Percentiles rank a stretch among this genome's conserved stretches.
Evolutionary conservation across 1,140 invertebrate species (phyloP).

Genomic region (Neodiprion pinetum): DNA sequence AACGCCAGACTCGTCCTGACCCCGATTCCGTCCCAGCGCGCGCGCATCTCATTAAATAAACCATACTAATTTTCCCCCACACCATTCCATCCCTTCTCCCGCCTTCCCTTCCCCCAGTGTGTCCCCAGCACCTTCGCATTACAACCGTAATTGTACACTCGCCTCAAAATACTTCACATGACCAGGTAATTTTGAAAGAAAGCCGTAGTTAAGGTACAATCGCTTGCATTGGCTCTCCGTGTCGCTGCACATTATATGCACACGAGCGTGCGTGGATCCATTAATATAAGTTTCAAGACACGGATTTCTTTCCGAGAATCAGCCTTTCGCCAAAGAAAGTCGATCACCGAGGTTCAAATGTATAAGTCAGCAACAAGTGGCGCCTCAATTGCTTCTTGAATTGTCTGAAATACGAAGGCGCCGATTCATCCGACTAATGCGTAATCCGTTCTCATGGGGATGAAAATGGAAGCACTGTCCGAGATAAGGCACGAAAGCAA

Average conservation of each 20-base stretch:
- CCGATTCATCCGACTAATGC: too few relatives aligned
- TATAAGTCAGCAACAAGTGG: too few relatives aligned
- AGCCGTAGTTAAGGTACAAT: too few relatives aligned
- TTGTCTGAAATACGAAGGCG: too few relatives aligned
- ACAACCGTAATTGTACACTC: background rate
- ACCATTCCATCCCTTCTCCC: background rate
- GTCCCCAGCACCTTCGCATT: background rate
- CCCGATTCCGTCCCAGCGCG: slow-evolving; percentile 40
- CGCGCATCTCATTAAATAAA: slow-evolving; percentile 22
- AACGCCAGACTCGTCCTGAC: slow-evolving; percentile 54
- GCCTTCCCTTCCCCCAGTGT: background rate
- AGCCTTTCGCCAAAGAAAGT: slow-evolving; percentile 4
- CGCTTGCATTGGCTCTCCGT: too few relatives aligned
- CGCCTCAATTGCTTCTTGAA: too few relatives aligned
- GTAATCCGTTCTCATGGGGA: too few relatives aligned
- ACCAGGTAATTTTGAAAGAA: too few relatives aligned
- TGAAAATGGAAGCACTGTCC: too few relatives aligned
- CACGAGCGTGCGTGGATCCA: too few relatives aligned
- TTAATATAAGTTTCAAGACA: background rate
- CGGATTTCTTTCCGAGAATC: background rate
- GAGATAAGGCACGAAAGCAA: too few relatives aligned
- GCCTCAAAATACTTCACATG: background rate
- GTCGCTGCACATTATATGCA: too few relatives aligned
- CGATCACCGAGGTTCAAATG: background rate
- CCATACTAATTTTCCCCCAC: background rate